Percentiles rank a stretch among this genome's conserved stretches.
Evolutionary conservation across 2,797 vertebrate species (phyloP).

Genomic region (Astyanax mexicanus): DNA sequence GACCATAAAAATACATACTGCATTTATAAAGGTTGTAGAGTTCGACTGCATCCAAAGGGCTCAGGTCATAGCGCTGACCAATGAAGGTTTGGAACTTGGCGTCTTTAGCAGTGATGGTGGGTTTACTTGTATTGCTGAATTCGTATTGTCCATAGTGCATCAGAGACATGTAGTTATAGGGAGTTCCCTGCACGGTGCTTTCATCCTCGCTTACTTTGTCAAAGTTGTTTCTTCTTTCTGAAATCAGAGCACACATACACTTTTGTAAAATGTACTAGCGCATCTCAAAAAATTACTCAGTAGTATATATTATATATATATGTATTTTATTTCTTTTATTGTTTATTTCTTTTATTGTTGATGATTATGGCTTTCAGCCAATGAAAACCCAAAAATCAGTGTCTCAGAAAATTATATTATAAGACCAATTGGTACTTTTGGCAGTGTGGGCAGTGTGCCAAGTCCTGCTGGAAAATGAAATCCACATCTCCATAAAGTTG

Average conservation of each 20-base stretch:
- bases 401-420: no score
- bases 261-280: no score
- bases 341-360: no score
- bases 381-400: no score
- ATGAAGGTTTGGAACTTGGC: slow-evolving; percentile 81
- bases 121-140: slow-evolving; percentile 77
- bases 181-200: slow-evolving; percentile 74
- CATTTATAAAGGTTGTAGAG: slow-evolving; percentile 84
- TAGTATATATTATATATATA: no score
- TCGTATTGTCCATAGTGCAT: slow-evolving; percentile 83
- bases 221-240: slow-evolving; percentile 72
- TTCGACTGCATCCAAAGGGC: slow-evolving; percentile 68
- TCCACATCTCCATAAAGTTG: no score
- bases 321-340: no score
- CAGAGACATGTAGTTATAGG: slow-evolving; percentile 85
- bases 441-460: no score
- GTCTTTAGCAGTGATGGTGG: slow-evolving; percentile 84
- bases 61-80: slow-evolving; percentile 82
- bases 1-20: slow-evolving; percentile 72
- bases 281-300: no score
- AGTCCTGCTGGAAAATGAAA: no score
- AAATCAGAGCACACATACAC: neutral
- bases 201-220: slow-evolving; percentile 62
- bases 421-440: no score
- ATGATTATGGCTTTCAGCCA: no score